These are phyloP conservation scores for Pseudomugil gertrudae DNA, from an alignment of 2,797 vertebrate genomes.

Conservation along the genomic window DNA sequence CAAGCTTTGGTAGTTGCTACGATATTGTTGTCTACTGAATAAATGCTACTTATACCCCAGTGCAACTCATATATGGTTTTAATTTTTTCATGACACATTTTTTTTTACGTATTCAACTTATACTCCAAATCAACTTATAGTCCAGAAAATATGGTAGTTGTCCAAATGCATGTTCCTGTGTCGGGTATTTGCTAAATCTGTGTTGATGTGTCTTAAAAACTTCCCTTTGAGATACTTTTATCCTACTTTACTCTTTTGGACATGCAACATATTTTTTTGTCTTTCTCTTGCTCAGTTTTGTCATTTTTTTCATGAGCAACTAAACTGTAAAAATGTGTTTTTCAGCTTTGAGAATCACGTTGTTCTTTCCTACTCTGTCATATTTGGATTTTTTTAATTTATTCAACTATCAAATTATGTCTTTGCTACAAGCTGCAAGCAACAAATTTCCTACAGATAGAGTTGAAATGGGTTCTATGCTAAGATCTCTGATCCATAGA, in stretches of 20 bases:
- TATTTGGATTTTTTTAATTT: not conserved
- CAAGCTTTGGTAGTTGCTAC: no score
- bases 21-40: no score
- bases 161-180: no score
- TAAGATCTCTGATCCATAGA: not conserved
- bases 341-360: not conserved
- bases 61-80: no score
- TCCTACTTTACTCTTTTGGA: no score
- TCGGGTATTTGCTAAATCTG: no score
- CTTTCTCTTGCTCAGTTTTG: not conserved
- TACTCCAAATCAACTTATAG: no score
- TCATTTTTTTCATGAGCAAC: not conserved
- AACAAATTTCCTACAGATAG: not conserved
- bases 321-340: not conserved
- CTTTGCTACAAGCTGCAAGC: not conserved
- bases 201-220: not conserved
- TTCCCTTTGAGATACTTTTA: not conserved
- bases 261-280: not conserved
- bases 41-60: no score
- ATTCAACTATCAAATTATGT: not conserved
- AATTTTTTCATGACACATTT: no score
- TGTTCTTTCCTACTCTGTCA: not conserved
- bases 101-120: no score
- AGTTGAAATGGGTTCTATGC: not conserved
- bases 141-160: no score